Conservation (phyloP, 2,888 invertebrate genomes). For the Luperina nickerlii region DNA sequence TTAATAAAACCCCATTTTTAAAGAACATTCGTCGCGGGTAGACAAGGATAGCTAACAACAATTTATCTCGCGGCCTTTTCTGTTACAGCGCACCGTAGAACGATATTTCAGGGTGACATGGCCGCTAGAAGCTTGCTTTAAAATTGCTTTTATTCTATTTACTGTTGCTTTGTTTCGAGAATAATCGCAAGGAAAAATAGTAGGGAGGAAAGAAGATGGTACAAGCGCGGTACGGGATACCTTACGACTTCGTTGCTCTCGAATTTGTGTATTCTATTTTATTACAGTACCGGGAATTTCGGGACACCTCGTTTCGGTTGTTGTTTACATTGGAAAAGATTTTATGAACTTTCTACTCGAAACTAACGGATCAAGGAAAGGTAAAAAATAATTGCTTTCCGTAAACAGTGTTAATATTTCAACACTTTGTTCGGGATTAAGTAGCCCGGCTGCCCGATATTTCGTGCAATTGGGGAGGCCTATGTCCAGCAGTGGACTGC, state of each 20-base stretch:
- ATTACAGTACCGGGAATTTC: conserved; percentile 25
- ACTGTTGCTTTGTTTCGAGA: conserved; percentile 50
- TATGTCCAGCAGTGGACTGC: neutral
- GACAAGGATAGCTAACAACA: conserved; percentile 63
- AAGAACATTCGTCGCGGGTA: conserved; percentile 55
- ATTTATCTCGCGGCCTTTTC: conserved; percentile 77
- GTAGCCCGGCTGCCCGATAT: neutral
- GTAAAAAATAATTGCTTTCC: neutral
- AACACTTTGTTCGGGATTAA: neutral
- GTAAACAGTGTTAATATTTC: neutral
- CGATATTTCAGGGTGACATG: conserved; percentile 73
- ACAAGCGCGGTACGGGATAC: conserved; percentile 12
- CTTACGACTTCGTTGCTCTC: conserved; percentile 21
- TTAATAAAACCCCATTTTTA: conserved; percentile 63
- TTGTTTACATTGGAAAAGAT: conserved; percentile 22
- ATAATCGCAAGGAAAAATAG: conserved; percentile 34
- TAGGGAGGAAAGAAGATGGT: conserved; percentile 14
- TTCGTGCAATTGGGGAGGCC: neutral
- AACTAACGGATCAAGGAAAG: conserved; percentile 13
- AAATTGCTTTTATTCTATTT: conserved; percentile 63
- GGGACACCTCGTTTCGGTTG: neutral
- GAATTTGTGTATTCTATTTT: conserved; percentile 35
- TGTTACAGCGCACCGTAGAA: conserved; percentile 66
- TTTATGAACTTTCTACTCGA: conserved; percentile 18
- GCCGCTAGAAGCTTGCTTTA: conserved; percentile 59